phyloP scores from a whole-genome alignment of 2,113 vertebrate species.

The Charina bottae region DNA sequence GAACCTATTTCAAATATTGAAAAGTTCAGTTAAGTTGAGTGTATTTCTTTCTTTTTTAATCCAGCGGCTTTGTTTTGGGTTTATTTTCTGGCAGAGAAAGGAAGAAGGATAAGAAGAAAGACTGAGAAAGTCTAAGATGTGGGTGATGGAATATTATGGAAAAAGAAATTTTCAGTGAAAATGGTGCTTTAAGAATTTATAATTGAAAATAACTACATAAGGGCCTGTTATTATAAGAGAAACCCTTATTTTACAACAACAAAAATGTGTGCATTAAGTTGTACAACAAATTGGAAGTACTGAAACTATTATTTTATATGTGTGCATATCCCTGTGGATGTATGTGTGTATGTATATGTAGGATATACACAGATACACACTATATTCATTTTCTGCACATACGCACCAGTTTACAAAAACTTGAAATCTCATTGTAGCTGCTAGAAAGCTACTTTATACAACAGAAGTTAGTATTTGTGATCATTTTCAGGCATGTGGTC shows the following conservation, averaged over 20 bases:
- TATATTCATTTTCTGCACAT: background rate
- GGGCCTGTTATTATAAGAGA: background rate
- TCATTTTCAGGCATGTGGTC: background rate
- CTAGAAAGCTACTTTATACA: background rate
- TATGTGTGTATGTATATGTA: background rate
- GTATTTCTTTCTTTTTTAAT: background rate
- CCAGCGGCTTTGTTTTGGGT: background rate
- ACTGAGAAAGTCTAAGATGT: background rate
- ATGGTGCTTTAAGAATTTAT: background rate
- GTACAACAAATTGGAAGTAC: background rate
- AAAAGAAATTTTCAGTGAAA: constrained; percentile 2
- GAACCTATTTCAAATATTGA: constrained; percentile 1
- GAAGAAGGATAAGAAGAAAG: background rate
- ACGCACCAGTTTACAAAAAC: background rate
- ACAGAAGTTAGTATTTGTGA: background rate
- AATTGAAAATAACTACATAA: constrained; percentile 15
- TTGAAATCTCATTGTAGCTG: background rate
- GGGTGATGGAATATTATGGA: constrained; percentile 16
- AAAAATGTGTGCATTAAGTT: background rate
- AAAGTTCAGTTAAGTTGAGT: background rate
- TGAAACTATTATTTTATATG: background rate
- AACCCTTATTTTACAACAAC: background rate
- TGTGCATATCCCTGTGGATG: background rate
- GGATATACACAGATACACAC: background rate
- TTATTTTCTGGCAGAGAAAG: constrained; percentile 8